Evolutionary conservation across 2,888 invertebrate species (phyloP).

Genomic region (Drosophila dives): DNA sequence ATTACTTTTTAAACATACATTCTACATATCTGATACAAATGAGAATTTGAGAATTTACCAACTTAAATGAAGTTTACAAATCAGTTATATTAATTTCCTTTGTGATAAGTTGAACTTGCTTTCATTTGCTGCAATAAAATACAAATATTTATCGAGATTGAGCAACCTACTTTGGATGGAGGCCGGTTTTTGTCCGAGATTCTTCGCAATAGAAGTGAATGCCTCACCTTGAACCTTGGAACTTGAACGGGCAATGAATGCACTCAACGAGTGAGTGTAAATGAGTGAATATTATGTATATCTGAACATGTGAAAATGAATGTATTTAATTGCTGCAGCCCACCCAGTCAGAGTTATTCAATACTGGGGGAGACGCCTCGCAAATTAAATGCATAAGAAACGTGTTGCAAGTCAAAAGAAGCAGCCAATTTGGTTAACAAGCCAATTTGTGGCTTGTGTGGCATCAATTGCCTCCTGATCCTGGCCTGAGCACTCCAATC

Average conservation of each 20-base stretch:
- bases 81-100: background rate
- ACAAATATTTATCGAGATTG: slow-evolving; percentile 22
- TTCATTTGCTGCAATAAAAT: background rate
- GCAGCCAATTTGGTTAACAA: slow-evolving; percentile 78
- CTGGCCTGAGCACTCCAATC: slow-evolving; percentile 17
- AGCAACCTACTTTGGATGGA: slow-evolving; percentile 29
- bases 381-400: slow-evolving; percentile 65
- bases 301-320: background rate
- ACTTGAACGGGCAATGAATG: slow-evolving; percentile 15
- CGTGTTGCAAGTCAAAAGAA: slow-evolving; percentile 61
- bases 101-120: background rate
- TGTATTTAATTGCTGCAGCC: slow-evolving; percentile 30
- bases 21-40: background rate
- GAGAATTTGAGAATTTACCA: background rate
- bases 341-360: slow-evolving; percentile 63
- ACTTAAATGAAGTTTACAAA: background rate
- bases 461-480: slow-evolving; percentile 55
- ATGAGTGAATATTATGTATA: slow-evolving; percentile 3
- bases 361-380: slow-evolving; percentile 38
- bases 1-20: background rate
- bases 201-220: slow-evolving; percentile 66
- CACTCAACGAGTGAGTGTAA: slow-evolving; percentile 5
- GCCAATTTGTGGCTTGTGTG: slow-evolving; percentile 65
- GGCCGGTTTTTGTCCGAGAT: slow-evolving; percentile 18
- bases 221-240: slow-evolving; percentile 72